Evolutionary conservation across 2,797 vertebrate species (phyloP).

Genomic region (Octomys mimax): DNA sequence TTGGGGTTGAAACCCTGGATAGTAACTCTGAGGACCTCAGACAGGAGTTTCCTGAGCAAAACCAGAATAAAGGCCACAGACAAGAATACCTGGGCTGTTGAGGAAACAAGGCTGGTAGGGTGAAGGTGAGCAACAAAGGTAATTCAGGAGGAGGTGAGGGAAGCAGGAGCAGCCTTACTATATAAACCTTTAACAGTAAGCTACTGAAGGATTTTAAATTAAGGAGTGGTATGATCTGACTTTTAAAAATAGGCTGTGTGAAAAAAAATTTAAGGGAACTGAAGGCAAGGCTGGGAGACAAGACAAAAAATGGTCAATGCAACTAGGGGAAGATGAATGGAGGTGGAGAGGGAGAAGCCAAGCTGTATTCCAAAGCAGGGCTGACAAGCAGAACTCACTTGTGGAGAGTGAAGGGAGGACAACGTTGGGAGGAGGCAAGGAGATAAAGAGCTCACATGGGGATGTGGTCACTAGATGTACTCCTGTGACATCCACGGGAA

Average conservation of each 20-base stretch:
- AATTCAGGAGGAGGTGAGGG: background rate
- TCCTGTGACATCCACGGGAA: background rate
- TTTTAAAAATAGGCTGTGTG: background rate
- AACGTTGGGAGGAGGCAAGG: background rate
- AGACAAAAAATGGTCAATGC: background rate
- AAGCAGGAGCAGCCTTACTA: background rate
- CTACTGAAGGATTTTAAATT: background rate
- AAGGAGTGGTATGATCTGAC: background rate
- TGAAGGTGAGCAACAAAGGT: no score
- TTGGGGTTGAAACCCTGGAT: background rate
- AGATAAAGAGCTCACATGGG: background rate
- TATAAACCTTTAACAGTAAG: background rate
- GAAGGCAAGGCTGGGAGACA: background rate
- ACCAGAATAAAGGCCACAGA: background rate
- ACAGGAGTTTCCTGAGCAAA: background rate
- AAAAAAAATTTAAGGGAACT: background rate
- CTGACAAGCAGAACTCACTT: background rate
- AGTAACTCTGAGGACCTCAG: background rate
- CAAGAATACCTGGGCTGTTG: background rate
- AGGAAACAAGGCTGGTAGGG: background rate
- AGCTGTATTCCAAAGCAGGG: background rate
- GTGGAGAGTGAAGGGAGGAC: background rate
- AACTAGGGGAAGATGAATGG: background rate
- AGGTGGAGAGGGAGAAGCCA: background rate
- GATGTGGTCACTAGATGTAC: fast-evolving